Evolutionary conservation across 2,113 vertebrate genomes (phyloP), one percentile per base, ranked within the genome.

Genomic region (Triplophysa dalaica): DNA sequence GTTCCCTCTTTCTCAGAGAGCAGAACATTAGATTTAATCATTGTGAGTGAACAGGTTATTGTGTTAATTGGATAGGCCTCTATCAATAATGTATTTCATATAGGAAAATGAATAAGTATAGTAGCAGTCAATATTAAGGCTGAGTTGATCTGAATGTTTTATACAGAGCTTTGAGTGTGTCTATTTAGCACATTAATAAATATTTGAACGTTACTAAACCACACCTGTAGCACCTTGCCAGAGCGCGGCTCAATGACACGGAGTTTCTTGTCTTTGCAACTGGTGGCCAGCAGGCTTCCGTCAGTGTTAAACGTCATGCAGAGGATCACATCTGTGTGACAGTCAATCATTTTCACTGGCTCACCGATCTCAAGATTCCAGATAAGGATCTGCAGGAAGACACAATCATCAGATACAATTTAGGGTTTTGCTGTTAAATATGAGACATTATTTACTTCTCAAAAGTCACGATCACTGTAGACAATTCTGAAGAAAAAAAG

Each of bases 331-430:
- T 99, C 98, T 0, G 92, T 87, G 91, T 99, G 98, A 87, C 98
- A 99, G 87, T 99, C 98, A 0, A 99, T 97, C 97, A 99, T 98
- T 86, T 98, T 99, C 87, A 99, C 97, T 0, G 98, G 95, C 85
- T 99, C 97, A 0, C 95, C 97, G 0, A 94, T 90, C 12, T 98
- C 97, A 91, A 99, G 92, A 92, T 99, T 98, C 98, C 98, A 99
- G 89, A 99, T 98, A 82, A 99, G 93, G 67, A 99, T 93, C 98
- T 99, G 90, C 0, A 69, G 33, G 13, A n/a, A 24, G 24, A 72
- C 3, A 7, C 69, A 38, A 11, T 41, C 26, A 5, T 75, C 19
- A 11, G 4, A 61, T 62, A 17, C 38, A 45, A 45, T 10, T 45
- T 10, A 45, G 43, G 43, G 10, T 45, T 38, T 38, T 0, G 33